Percentiles rank a stretch among this genome's conserved stretches.
phyloP scores from a whole-genome alignment of 2,113 vertebrate genomes.

The Vulpes vulpes region DNA sequence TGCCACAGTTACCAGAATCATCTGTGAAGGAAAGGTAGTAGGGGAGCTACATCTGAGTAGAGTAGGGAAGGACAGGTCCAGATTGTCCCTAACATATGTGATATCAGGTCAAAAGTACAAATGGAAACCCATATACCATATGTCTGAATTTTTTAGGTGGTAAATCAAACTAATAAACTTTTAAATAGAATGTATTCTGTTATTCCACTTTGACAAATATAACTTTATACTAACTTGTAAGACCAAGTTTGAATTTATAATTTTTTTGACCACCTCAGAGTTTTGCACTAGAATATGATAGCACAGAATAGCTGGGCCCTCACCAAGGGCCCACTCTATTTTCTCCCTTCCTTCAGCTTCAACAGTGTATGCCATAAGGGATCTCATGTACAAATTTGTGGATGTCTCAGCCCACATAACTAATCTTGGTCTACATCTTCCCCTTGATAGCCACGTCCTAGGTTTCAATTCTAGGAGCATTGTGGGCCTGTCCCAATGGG shows the following conservation, averaged over 20 bases:
- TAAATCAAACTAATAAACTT: background rate
- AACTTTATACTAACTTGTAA: background rate
- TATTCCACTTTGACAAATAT: background rate
- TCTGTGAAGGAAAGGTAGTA: background rate
- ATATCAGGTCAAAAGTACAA: background rate
- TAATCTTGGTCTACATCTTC: background rate
- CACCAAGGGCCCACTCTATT: background rate
- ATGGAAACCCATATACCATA: background rate
- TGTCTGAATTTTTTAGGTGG: background rate
- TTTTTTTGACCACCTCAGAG: background rate
- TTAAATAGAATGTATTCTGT: background rate
- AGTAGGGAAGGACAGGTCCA: background rate
- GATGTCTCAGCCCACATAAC: background rate
- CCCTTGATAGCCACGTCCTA: background rate
- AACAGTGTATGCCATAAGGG: background rate
- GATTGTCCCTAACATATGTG: background rate
- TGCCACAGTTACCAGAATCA: background rate
- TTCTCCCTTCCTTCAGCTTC: background rate
- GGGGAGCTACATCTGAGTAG: background rate
- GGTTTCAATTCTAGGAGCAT: background rate
- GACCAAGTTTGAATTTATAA: background rate
- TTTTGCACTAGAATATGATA: conserved; percentile 9
- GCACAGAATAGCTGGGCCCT: background rate
- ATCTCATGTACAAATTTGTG: background rate
- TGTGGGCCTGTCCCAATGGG: background rate